Conservation (phyloP, 1,140 invertebrate species). For the Bathynomus jamesi region DNA sequence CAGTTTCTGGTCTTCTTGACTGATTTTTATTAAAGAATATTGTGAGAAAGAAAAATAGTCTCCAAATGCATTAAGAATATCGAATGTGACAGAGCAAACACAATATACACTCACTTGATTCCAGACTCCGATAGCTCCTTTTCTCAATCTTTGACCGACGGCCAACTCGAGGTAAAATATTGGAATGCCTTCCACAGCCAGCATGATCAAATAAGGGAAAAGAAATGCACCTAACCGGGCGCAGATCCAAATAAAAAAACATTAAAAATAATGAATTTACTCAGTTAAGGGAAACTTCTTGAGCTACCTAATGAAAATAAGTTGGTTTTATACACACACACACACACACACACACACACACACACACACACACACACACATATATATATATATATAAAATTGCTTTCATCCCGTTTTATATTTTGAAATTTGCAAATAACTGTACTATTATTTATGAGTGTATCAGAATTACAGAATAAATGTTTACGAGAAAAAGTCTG, state of each 20-base stretch:
- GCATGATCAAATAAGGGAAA: slow-evolving; percentile 39
- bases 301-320: neutral
- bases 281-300: neutral
- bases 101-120: slow-evolving; percentile 57
- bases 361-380: slow-evolving; percentile 3
- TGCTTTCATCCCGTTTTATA: too few relatives aligned
- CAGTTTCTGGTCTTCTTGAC: too few relatives aligned
- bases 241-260: too few relatives aligned
- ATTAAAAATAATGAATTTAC: neutral
- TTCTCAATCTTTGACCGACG: slow-evolving; percentile 79
- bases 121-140: slow-evolving; percentile 92
- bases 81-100: too few relatives aligned
- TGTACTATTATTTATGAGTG: neutral
- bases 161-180: slow-evolving; percentile 91
- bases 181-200: slow-evolving; percentile 60
- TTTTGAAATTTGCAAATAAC: neutral
- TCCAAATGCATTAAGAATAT: too few relatives aligned
- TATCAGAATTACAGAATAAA: too few relatives aligned
- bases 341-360: neutral
- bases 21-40: too few relatives aligned
- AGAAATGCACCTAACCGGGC: slow-evolving; percentile 37
- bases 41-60: too few relatives aligned
- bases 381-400: slow-evolving; percentile 12
- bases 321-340: neutral
- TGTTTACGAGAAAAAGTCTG: too few relatives aligned